Evolutionary conservation across 2,888 invertebrate species (phyloP).

Genomic region (Drosophila acutilabella): DNA sequence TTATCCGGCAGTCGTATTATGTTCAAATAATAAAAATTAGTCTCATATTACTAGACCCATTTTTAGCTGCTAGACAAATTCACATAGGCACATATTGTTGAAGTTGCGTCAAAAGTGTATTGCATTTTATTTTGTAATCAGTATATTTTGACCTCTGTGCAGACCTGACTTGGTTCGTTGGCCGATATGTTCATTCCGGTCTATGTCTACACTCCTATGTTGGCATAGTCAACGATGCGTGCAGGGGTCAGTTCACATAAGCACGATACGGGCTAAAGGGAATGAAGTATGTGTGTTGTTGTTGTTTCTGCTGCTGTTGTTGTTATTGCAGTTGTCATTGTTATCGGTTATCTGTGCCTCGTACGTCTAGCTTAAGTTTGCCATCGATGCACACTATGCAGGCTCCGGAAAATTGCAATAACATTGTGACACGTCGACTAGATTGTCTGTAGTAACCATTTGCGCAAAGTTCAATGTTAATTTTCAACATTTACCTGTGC

Average conservation of each 20-base stretch:
- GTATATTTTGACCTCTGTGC: neutral
- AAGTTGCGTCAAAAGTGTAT: too few relatives aligned
- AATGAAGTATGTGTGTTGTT: constrained; percentile 22
- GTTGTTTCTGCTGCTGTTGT: constrained; percentile 18
- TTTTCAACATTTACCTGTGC: constrained; percentile 80
- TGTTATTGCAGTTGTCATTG: constrained; percentile 30
- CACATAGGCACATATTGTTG: too few relatives aligned
- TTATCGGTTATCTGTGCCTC: constrained; percentile 56
- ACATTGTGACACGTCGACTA: constrained; percentile 63
- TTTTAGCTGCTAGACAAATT: too few relatives aligned
- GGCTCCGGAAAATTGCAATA: constrained; percentile 75
- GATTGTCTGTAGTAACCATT: constrained; percentile 34
- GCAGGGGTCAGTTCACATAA: constrained; percentile 43
- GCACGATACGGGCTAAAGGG: constrained; percentile 36
- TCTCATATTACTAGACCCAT: too few relatives aligned
- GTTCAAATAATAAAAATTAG: too few relatives aligned
- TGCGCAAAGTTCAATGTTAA: constrained; percentile 79
- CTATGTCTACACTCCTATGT: constrained; percentile 43
- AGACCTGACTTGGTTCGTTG: constrained; percentile 13
- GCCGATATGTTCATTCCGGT: constrained; percentile 51
- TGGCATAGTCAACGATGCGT: constrained; percentile 74
- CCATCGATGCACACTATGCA: constrained; percentile 49
- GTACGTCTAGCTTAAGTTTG: constrained; percentile 59
- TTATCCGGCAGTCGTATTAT: too few relatives aligned
- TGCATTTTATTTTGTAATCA: too few relatives aligned